A percentile compares a stretch with the other conserved stretches of the same genome.
Conservation (phyloP, 2,888 invertebrate species). For the Drosophila melanocephala region DNA sequence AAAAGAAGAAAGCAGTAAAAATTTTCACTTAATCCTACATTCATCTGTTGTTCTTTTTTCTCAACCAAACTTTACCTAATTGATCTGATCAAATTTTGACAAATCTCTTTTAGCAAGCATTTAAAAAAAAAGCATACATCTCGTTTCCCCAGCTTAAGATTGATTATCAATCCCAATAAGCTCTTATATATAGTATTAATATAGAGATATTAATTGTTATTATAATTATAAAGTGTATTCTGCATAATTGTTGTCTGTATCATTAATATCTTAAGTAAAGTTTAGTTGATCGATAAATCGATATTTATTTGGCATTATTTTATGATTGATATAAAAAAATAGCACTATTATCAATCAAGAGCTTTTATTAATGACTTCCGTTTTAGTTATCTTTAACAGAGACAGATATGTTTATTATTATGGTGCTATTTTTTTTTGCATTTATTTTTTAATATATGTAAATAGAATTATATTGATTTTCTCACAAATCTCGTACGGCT, state of each 20-base stretch:
- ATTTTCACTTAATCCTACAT: neutral
- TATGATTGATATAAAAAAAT: neutral
- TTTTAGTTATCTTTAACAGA: neutral
- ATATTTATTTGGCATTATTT: neutral
- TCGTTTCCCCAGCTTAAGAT: too few species aligned
- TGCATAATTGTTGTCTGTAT: neutral
- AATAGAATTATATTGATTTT: neutral
- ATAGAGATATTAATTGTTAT: neutral
- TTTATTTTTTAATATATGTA: neutral
- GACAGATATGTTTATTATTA: neutral
- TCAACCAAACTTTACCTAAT: slow-evolving; percentile 14
- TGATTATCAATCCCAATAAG: neutral
- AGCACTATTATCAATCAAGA: neutral
- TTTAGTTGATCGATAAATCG: slow-evolving; percentile 8
- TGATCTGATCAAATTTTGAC: neutral
- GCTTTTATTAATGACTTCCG: neutral
- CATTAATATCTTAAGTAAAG: neutral
- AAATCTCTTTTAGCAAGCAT: neutral
- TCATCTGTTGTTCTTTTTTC: neutral
- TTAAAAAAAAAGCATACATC: too few species aligned
- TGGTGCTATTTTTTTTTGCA: too few species aligned
- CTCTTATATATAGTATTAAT: neutral
- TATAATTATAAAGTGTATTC: neutral
- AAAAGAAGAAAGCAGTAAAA: slow-evolving; percentile 53
- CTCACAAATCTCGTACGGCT: neutral